phyloP scores from a whole-genome alignment of 2,797 vertebrate genomes.

The Bryconaethiops microstoma region DNA sequence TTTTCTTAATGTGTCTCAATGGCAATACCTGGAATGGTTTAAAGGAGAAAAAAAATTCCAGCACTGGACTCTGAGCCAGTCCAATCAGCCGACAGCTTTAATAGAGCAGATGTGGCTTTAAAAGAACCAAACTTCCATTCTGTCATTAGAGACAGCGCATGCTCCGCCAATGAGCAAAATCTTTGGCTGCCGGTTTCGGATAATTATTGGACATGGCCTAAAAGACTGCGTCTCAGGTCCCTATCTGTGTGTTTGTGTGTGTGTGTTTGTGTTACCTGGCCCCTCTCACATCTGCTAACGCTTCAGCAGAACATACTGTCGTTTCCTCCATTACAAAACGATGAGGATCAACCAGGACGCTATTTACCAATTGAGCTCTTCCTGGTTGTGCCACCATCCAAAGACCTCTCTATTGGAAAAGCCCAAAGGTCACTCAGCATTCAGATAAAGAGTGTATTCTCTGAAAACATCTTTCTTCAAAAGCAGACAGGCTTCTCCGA shows the following conservation, averaged over 20 bases:
- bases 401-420: conserved; percentile 25
- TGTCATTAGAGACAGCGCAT: conserved; percentile 44
- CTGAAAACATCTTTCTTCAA: neutral
- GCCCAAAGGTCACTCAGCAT: conserved; percentile 26
- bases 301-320: conserved; percentile 77
- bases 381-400: conserved; percentile 73
- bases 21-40: conserved; percentile 30
- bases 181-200: conserved; percentile 27
- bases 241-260: conserved; percentile 47
- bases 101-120: conserved; percentile 35
- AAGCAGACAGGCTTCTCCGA: neutral
- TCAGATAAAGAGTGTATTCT: conserved; percentile 27
- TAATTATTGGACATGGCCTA: conserved; percentile 27
- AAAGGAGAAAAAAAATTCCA: neutral
- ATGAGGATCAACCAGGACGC: conserved; percentile 78
- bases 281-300: conserved; percentile 85
- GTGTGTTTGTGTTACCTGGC: conserved; percentile 74
- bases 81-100: conserved; percentile 27
- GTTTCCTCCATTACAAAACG: conserved; percentile 75
- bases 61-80: conserved; percentile 25
- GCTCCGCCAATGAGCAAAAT: conserved; percentile 40
- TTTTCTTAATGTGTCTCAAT: conserved; percentile 28
- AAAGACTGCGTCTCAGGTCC: conserved; percentile 26
- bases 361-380: conserved; percentile 82
- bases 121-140: conserved; percentile 44